Conservation (phyloP, 2,797 vertebrate genomes). For the Huso huso region DNA sequence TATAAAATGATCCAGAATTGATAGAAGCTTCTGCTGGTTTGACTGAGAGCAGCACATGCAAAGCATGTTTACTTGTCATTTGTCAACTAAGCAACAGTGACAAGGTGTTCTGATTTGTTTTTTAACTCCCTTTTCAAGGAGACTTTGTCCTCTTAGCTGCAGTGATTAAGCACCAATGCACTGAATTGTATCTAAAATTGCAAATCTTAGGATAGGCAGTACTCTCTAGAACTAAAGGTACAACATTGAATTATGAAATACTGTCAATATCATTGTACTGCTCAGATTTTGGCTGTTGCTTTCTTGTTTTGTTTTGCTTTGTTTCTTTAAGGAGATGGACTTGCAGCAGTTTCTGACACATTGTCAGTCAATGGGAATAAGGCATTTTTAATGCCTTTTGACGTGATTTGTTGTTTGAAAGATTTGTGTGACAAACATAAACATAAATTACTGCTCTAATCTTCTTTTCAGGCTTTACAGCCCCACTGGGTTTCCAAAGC, state of each 20-base stretch:
- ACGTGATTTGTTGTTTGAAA: neutral
- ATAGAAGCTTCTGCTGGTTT: neutral
- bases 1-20: neutral
- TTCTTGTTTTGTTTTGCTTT: no score
- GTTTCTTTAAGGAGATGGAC: no score
- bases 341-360: no score
- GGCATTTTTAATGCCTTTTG: neutral
- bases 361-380: neutral
- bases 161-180: neutral
- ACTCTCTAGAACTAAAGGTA: neutral
- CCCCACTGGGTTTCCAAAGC: neutral
- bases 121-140: neutral
- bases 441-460: neutral
- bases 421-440: neutral
- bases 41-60: neutral
- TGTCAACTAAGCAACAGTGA: conserved; percentile 1
- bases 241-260: neutral
- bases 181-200: no score
- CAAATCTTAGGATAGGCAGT: no score
- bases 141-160: neutral
- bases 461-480: conserved; percentile 1
- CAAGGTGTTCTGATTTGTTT: neutral
- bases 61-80: neutral
- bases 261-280: no score
- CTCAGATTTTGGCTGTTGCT: no score